Evolutionary conservation across 2,797 vertebrate genomes (phyloP).

Genomic region (Gouania willdenowi): DNA sequence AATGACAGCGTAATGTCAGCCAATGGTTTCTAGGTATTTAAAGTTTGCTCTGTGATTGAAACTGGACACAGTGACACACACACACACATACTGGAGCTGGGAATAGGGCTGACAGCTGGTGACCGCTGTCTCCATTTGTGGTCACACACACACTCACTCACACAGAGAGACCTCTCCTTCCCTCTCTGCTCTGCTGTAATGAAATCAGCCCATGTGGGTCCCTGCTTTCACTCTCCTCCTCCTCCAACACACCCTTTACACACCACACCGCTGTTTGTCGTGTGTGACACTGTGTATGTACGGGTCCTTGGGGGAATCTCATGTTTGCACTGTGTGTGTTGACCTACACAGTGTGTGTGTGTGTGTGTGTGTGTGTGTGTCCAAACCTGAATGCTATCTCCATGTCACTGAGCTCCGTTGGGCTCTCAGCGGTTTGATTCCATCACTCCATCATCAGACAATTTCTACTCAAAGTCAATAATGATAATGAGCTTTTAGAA

Average conservation of each 20-base stretch:
- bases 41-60: conserved; percentile 73
- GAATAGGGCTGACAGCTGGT: conserved; percentile 89
- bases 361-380: conserved; percentile 61
- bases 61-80: conserved; percentile 51
- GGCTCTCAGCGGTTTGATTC: conserved; percentile 45
- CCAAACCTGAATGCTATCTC: conserved; percentile 61
- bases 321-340: conserved; percentile 68
- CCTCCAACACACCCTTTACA: conserved; percentile 50
- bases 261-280: conserved; percentile 44
- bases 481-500: too few species aligned
- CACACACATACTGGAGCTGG: conserved; percentile 54
- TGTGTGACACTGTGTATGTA: conserved; percentile 64
- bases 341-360: conserved; percentile 63
- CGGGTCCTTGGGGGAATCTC: conserved; percentile 69
- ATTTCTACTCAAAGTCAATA: conserved; percentile 14
- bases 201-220: conserved; percentile 51
- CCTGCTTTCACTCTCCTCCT: conserved; percentile 24
- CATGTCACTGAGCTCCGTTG: conserved; percentile 45
- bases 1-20: background rate
- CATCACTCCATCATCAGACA: conserved; percentile 13
- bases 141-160: conserved; percentile 68
- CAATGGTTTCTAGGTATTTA: conserved; percentile 57
- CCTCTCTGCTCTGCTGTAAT: conserved; percentile 35
- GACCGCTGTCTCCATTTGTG: conserved; percentile 79
- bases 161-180: conserved; percentile 52